phyloP scores from a whole-genome alignment of 2,113 vertebrate species.

The Coregonus clupeaformis region DNA sequence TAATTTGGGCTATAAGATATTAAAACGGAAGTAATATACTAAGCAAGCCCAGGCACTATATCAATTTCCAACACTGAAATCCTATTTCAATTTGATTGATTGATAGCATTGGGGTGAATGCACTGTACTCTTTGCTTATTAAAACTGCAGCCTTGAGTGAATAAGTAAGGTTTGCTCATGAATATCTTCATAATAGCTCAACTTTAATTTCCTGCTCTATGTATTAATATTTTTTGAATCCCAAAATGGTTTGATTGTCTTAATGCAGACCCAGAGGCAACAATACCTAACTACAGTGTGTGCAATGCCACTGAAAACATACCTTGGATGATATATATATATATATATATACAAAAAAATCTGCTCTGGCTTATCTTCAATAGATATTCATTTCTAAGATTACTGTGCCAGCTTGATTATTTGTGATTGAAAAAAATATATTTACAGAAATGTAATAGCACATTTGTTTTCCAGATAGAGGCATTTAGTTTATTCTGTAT shows the following conservation, averaged over 20 bases:
- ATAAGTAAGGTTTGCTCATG: constrained; percentile 65
- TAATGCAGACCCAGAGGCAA: constrained; percentile 64
- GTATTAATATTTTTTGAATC: constrained; percentile 74
- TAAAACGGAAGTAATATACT: constrained; percentile 53
- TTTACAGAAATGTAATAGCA: background rate
- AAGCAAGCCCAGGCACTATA: constrained; percentile 43
- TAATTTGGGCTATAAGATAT: constrained; percentile 39
- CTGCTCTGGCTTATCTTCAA: background rate
- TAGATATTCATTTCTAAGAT: background rate
- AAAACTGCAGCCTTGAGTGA: constrained; percentile 66
- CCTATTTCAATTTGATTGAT: constrained; percentile 66
- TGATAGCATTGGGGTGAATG: constrained; percentile 61
- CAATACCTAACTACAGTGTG: constrained; percentile 58
- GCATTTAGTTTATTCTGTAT: no score
- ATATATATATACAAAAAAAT: no score
- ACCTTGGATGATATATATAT: constrained; percentile 16
- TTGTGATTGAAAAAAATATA: background rate
- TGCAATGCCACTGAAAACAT: constrained; percentile 12
- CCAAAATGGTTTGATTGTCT: constrained; percentile 71
- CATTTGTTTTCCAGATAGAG: background rate
- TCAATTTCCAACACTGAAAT: constrained; percentile 55
- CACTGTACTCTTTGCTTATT: constrained; percentile 69
- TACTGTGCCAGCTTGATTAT: no score
- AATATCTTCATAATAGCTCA: constrained; percentile 73
- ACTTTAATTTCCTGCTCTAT: constrained; percentile 79